Evolutionary conservation across 1,140 invertebrate species (phyloP), one percentile per base, ranked within the genome.

Genomic region (Zaprionus tsacasi): DNA sequence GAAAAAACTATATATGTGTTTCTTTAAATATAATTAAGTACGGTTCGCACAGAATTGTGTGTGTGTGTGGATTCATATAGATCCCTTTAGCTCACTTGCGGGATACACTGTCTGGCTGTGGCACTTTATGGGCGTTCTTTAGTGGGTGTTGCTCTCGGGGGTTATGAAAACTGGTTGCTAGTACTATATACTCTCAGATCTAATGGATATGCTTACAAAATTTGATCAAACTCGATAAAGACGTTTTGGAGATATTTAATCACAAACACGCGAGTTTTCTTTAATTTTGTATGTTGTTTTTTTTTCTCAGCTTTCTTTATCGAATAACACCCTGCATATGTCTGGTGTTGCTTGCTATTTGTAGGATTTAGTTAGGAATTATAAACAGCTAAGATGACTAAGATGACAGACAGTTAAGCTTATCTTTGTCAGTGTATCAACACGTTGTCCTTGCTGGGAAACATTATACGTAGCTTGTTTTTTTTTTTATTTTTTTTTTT

Each of bases 401-500:
- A 45, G 40, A 15, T 45, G 40, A n/a, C 40, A 45, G 40, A n/a
- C n/a, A 45, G 40, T 15, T 45, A 45, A 15, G 40, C n/a, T 45
- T 15, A 45, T 45, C 40, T 40, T 6, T 15, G 40, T 3, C 40
- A 45, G 40, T 45, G 40, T 45, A 45, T 45, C n/a, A 15, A 15
- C n/a, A 15, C 40, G 30, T 40, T 17, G 48, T 12, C 33, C n/a
- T 52, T 27, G 40, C 7, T n/a, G n/a, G n/a, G 7, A 15, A 15
- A 50, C 45, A 25, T 50, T 25, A 3, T 21, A 5, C n/a, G 21
- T 30, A 3, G 13, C 25, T 4, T 50, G 30, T 50, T 60, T 54
- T 55, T 38, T 70, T 70, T 52, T 52, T 30, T 45, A 36, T 65
- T 17, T 55, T 7, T 61, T 38, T 59, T 8, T 27, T 63, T 70